phyloP scores from a whole-genome alignment of 2,888 invertebrate genomes.

The Platycheirus rosarum region DNA sequence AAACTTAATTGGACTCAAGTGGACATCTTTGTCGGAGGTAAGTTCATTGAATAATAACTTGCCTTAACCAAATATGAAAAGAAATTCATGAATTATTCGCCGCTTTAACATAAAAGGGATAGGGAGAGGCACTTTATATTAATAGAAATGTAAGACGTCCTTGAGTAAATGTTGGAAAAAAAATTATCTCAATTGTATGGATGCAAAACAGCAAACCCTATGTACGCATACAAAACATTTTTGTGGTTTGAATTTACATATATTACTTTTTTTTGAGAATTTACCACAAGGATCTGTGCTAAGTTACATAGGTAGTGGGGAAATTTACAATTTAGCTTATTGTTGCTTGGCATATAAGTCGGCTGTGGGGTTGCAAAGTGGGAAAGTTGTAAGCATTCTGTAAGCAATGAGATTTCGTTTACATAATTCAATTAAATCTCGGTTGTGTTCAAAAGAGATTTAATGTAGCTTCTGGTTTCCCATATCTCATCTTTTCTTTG shows the following conservation, averaged over 20 bases:
- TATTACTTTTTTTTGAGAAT: not conserved
- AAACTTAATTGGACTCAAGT: constrained; percentile 83
- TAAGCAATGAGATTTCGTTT: constrained; percentile 5
- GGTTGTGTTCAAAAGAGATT: too few relatives aligned
- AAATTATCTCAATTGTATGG: not conserved
- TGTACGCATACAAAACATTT: not conserved
- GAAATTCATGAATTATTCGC: constrained; percentile 18
- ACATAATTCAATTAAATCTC: constrained; percentile 17
- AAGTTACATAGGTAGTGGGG: not conserved
- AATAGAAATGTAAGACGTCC: not conserved
- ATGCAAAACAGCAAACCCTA: not conserved
- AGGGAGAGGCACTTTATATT: not conserved
- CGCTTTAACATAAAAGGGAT: not conserved
- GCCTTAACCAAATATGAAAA: constrained; percentile 12
- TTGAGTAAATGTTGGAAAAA: not conserved
- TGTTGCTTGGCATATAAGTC: not conserved
- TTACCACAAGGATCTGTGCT: not conserved
- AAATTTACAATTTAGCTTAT: not conserved
- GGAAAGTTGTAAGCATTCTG: not conserved
- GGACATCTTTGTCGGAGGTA: constrained; percentile 82
- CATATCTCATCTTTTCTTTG: too few relatives aligned
- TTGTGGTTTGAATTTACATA: not conserved
- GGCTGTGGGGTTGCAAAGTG: not conserved
- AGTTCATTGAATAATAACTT: constrained; percentile 75
- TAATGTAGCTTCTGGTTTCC: too few relatives aligned